phyloP scores from a whole-genome alignment of 2,888 invertebrate species.

The Zaprionus bogoriensis region DNA sequence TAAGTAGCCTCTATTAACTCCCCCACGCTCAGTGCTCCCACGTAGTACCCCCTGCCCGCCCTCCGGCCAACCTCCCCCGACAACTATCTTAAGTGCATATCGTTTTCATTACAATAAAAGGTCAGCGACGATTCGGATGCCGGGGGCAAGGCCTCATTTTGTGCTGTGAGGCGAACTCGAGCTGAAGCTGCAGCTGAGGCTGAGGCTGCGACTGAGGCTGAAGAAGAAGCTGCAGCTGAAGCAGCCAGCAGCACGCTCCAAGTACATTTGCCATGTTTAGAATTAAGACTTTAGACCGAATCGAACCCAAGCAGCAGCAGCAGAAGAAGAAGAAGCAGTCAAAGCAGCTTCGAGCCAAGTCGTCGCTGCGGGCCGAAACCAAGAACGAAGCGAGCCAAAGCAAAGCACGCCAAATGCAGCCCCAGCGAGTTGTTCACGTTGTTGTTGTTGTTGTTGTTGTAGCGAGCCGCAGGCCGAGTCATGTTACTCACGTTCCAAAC shows the following conservation, averaged over 20 bases:
- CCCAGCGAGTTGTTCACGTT: conserved; percentile 1
- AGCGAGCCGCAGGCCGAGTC: conserved; percentile 65
- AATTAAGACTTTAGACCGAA: conserved; percentile 69
- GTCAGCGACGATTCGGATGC: conserved; percentile 50
- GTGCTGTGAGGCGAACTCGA: conserved; percentile 50
- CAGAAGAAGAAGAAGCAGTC: background rate
- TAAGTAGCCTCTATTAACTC: background rate
- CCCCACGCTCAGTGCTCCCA: background rate
- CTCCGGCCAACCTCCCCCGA: conserved; percentile 1
- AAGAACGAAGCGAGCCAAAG: conserved; percentile 22
- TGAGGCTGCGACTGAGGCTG: background rate
- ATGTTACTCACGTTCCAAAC: conserved; percentile 81
- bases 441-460: conserved; percentile 5
- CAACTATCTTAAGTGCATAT: conserved; percentile 27
- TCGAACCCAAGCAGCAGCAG: conserved; percentile 22
- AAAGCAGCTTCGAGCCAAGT: conserved; percentile 20
- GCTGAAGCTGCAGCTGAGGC: too few species aligned
- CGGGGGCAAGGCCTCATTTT: conserved; percentile 66
- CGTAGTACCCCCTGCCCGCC: background rate
- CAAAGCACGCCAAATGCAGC: conserved; percentile 46
- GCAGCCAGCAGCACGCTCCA: conserved; percentile 65
- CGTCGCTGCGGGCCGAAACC: conserved; percentile 13
- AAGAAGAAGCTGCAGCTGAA: conserved; percentile 13
- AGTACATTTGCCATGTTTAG: conserved; percentile 76
- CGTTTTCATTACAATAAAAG: conserved; percentile 64